Evolutionary conservation across 2,888 invertebrate genomes (phyloP).

Genomic region (Polylopha cassiicola): DNA sequence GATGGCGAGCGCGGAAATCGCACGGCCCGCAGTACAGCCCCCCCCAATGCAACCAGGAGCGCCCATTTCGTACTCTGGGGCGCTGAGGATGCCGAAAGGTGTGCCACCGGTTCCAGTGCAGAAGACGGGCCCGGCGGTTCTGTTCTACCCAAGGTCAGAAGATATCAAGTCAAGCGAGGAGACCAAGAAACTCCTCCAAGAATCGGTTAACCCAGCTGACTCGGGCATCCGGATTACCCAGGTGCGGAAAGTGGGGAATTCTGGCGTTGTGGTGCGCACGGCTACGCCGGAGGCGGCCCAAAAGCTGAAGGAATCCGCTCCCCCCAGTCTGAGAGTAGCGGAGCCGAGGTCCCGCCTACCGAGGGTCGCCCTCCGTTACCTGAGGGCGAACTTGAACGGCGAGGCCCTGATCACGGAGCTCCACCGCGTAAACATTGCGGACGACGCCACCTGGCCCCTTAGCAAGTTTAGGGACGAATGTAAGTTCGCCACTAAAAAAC

Average conservation of each 20-base stretch:
- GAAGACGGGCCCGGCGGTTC: constrained; percentile 11
- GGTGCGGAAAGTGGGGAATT: constrained; percentile 18
- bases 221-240: constrained; percentile 1
- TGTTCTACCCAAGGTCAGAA: constrained; percentile 13
- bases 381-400: background rate
- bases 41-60: background rate
- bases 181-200: background rate
- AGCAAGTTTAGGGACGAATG: background rate
- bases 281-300: background rate
- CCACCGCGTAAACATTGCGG: constrained; percentile 8
- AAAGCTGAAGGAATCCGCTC: constrained; percentile 13
- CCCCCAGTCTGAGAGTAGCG: background rate
- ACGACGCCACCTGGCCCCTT: constrained; percentile 1
- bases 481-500: background rate
- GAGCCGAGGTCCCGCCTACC: constrained; percentile 11
- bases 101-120: background rate
- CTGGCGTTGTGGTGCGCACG: constrained; percentile 21
- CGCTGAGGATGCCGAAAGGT: background rate
- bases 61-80: background rate
- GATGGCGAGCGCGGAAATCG: too few relatives aligned
- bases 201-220: background rate
- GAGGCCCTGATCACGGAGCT: constrained; percentile 6
- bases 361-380: background rate
- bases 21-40: background rate
- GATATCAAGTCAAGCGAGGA: constrained; percentile 10